Conservation (phyloP, 2,113 vertebrate genomes). For the Xiphophorus hellerii region DNA sequence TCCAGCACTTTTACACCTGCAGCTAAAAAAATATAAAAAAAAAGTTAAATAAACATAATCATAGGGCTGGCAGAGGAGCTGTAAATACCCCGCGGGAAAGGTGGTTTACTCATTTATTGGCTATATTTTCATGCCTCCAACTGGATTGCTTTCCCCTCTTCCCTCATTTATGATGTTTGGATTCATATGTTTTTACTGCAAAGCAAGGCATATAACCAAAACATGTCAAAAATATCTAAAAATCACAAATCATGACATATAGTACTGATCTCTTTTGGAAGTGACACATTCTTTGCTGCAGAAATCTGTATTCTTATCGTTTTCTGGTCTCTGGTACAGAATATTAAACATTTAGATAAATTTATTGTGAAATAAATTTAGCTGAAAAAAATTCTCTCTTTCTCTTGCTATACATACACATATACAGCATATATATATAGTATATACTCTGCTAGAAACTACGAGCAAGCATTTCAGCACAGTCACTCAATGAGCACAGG, state of each 20-base stretch:
- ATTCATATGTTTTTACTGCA: constrained; percentile 11
- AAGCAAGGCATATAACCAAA: constrained; percentile 20
- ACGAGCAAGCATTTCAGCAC: background rate
- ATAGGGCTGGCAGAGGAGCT: constrained; percentile 19
- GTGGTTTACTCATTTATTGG: constrained; percentile 14
- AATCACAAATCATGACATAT: background rate
- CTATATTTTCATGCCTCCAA: constrained; percentile 22
- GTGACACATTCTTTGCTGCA: too few relatives aligned
- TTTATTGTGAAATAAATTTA: background rate
- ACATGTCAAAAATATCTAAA: background rate
- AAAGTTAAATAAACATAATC: constrained; percentile 10
- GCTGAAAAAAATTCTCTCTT: too few relatives aligned
- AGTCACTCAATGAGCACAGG: background rate
- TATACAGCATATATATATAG: too few relatives aligned
- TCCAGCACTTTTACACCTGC: constrained; percentile 12
- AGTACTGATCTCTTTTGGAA: background rate
- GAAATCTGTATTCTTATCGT: background rate
- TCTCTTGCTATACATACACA: too few relatives aligned
- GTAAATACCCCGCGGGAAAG: constrained; percentile 36
- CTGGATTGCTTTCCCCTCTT: constrained; percentile 20
- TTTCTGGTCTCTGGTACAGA: background rate
- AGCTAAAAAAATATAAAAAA: background rate
- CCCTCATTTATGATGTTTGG: constrained; percentile 1
- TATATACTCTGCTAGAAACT: background rate
- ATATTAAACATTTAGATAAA: background rate